phyloP scores from a whole-genome alignment of 2,113 vertebrate species.

The Apeltes quadracus region DNA sequence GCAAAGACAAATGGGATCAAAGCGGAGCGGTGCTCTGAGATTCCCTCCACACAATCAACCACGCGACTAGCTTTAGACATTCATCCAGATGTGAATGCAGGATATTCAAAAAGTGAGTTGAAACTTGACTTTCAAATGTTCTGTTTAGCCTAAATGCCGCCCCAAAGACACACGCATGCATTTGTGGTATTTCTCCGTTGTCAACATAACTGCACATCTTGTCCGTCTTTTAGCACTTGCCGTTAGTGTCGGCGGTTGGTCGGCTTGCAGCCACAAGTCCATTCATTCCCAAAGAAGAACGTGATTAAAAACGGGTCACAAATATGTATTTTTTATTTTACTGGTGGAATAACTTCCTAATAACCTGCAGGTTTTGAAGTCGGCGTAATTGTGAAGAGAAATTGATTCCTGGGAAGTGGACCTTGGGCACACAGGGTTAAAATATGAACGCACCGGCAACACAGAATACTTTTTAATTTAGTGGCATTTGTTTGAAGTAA shows the following conservation, averaged over 20 bases:
- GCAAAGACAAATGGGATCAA: no score
- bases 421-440: not conserved
- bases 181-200: not conserved
- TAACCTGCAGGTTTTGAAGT: not conserved
- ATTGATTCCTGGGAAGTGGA: not conserved
- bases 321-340: not conserved
- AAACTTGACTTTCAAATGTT: not conserved
- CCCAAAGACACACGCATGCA: no score
- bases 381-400: not conserved
- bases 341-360: not conserved
- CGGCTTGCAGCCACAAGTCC: not conserved
- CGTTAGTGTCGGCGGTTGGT: not conserved
- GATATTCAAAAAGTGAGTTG: not conserved
- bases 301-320: conserved; percentile 7
- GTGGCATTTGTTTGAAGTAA: not conserved
- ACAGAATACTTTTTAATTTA: not conserved
- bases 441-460: not conserved
- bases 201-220: not conserved
- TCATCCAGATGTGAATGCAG: not conserved
- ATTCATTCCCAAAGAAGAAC: not conserved
- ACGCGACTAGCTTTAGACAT: no score
- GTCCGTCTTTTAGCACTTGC: not conserved
- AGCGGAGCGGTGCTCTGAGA: no score
- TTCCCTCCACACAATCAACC: no score
- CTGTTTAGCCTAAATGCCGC: not conserved